Base-by-base conservation (phyloP, 2,797 vertebrate genomes). In the Valencia hispanica region DNA sequence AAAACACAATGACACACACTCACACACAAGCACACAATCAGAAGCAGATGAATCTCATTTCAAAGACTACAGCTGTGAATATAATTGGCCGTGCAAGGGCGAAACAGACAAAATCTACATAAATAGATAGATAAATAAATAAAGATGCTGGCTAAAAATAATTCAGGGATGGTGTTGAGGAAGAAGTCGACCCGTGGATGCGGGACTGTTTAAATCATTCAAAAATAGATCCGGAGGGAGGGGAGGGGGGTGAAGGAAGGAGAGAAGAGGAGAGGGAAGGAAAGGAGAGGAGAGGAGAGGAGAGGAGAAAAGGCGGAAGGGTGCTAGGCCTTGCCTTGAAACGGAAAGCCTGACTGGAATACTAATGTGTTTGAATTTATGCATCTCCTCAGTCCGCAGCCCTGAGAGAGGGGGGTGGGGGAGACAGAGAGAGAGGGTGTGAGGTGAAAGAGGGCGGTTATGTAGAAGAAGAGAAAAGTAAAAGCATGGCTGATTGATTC, bases 361-460 rank as follows among this genome's bases (percentile, higher is more conserved):
- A 95, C 94, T 96, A 96, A 96, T 96, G 94, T 79, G 87, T 89
- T 78, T 91, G 94, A 95, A 96, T 95, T 94, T 95, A 96, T 96
- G 94, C 94, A 95, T 94, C 94, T 94, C 91, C 94, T 94, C 94
- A 94, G 94, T 93, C 94, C 95, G 94, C 93, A 94, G 92, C 94
- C 93, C 93, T 86, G 90, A 92, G 90, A 92, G 92, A 91, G 91
- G 92, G 90, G 86, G 89, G 86, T 87, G 84, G 88, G 87, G 85
- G 84, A 88, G 70, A 39, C 69, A 74, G 77, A 80, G 48, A 11
- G 73, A 57, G 72, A 71, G 88, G 85, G 88, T 83, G 92, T 78
- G 91, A 92, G 91, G 91, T 92, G 89, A 91, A 87, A 86, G 83
- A 83, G 87, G 83, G 83, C 32, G 79, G 83, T 89, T 87, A 87